Percentiles rank a stretch among this genome's conserved stretches.
Evolutionary conservation across 2,113 vertebrate genomes (phyloP).

Genomic region (Trematocara nigrifrons): DNA sequence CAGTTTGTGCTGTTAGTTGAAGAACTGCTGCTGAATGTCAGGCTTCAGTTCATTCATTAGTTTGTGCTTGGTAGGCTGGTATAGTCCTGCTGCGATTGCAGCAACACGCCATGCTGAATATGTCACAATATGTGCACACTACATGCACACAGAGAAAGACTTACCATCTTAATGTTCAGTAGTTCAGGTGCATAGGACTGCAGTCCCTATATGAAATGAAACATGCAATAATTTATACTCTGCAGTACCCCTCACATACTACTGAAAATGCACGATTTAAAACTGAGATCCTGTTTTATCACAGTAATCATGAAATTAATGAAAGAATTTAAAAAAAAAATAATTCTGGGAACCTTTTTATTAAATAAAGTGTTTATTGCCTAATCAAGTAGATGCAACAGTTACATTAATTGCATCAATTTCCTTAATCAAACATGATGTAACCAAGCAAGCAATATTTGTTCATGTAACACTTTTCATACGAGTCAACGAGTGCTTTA

Average conservation of each 20-base stretch:
- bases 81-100: no score
- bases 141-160: background rate
- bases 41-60: background rate
- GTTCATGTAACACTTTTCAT: background rate
- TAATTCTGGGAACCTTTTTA: background rate
- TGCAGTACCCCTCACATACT: background rate
- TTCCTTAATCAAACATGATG: background rate
- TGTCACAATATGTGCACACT: background rate
- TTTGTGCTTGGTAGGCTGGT: background rate
- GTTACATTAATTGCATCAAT: background rate
- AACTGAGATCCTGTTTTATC: background rate
- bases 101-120: background rate
- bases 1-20: background rate
- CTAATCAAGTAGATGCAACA: background rate
- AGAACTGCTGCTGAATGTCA: background rate
- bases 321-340: no score
- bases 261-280: background rate
- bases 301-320: background rate
- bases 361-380: background rate
- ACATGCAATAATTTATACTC: background rate
- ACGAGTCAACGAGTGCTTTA: background rate
- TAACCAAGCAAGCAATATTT: background rate
- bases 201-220: background rate
- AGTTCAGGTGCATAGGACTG: background rate
- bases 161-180: background rate